Base-by-base conservation (phyloP, 2,797 vertebrate genomes). In the Schizopygopsis pylzovi region DNA sequence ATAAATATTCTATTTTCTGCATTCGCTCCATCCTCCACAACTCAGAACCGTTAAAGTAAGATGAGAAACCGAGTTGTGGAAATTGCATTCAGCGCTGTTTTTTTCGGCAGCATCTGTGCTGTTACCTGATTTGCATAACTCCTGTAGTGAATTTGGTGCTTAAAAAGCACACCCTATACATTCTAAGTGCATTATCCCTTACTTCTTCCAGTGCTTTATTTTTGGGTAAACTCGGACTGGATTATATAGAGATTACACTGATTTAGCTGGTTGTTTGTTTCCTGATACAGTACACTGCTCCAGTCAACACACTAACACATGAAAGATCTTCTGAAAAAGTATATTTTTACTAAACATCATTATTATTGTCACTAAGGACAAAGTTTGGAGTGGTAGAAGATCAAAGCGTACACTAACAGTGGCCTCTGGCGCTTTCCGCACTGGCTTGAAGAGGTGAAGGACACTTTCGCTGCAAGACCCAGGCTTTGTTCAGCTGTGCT, bases 371-470 rank as follows among this genome's bases (percentile, higher is more conserved):
- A 91, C 88, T 88, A 91, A 93, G 92, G 89, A 87, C 86, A 43
- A 65, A 88, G 90, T 90, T 81, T 84, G 80, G 88, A 89, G 89
- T 87, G 90, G 80, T 45, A 87, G 88, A 79, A 91, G 91, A 95
- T 95, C 92, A 94, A 93, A 93, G 92, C 83, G 2, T n/a, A 88
- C 87, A 13, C 67, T 81, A 90, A 90, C 33, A 87, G 91, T 88
- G 90, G 93, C 92, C 92, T 87, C 90, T 90, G 92, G 93, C 87
- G 33, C 71, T 88, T 75, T 90, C 92, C 86, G 85, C 78, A 79
- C 82, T 89, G 81, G 83, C 85, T 85, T 15, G 79, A 84, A 87
- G 85, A 94, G 91, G 93, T 94, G 93, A 94, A 93, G 93, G 93
- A 93, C 92, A 92, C 88, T 91, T 84, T 91, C 76, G 89, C 85